Evolutionary conservation across 1,140 invertebrate species (phyloP), one percentile per base, ranked within the genome.

Genomic region (Trichomalopsis sarcophagae): DNA sequence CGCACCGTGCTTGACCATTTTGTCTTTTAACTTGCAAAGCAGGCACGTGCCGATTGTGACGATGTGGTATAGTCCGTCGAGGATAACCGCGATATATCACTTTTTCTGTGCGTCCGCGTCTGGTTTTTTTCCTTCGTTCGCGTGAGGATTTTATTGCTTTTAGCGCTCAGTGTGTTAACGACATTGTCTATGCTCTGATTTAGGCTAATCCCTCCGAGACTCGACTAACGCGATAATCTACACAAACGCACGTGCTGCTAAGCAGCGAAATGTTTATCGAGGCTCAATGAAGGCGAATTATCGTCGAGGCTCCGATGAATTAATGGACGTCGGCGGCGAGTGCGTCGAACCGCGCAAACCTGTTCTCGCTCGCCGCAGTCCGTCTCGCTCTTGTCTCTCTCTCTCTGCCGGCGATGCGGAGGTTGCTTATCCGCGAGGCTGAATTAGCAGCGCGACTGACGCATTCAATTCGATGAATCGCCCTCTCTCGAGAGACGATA

Each of bases 1-100:
- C 55, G 44, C 13, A 17, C 62, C 75, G 75, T 40, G 77, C 23
- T 84, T 75, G 77, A 81, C 71, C 78, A 69, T 81, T 85, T 81
- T 81, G 71, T 81, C 55, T 85, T 81, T 85, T 81, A 81, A 77
- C 73, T 85, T 85, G 84, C 84, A 81, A 81, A 85, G 78, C 36
- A 81, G 71, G 11, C 83, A 84, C 78, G 84, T 81, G 77, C 75
- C 76, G 13, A 13, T 17, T 2, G 17, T 62, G 55, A 14, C 55
- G 17, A 21, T 62, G 23, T 36, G 33, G 3, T 36, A 36, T 36
- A 36, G 33, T 36, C 33, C 33, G 33, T 6, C 6, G 33, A 36
- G 62, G 30, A 78, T 27, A 27, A 40, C 62, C 66, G 23, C 66
- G 23, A 84, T 73, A 47, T 79, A 79, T 84, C 76, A 79, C 82